Base-by-base conservation (phyloP, 92 coral and sea anemone species). In the Meandrina meandrites region DNA sequence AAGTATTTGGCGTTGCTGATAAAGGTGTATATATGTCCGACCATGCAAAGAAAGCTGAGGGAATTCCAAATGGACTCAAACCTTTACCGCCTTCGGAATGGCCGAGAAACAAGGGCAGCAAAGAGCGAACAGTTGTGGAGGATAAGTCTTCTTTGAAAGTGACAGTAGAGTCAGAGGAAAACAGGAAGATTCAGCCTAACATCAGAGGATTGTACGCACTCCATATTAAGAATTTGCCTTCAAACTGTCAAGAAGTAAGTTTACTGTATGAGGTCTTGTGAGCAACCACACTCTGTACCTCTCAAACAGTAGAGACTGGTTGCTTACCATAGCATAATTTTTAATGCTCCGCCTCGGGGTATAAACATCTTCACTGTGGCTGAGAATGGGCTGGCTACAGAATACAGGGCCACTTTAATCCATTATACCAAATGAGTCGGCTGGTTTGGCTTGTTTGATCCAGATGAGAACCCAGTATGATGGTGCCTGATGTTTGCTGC, bases 11-110 rank as follows among this genome's bases (percentile, higher is more conserved):
- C 9, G 94, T 93, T 0, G 85, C 83, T 6, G 93, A 90, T 12
- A 86, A 93, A 40, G 92, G 89, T 1, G 89, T 90, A n/a, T 96
- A 58, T 84, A 82, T 94, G 86, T 95, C 98, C 0, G 82, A 83
- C 19, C 99, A 96, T 78, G 99, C 99, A 8, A 88, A 89, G 53
- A 96, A 96, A 83, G 95, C 93, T 2, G 90, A 86, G 36, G 82
- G 88, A 10, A 90, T 88, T 4, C 89, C 95, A 53, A 88, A 35
- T 21, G 45, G 80, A 1, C 88, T 90, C 10, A 78, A 79, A 13
- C 88, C 94, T 2, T 87, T 91, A 16, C 93, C 89, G 0, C 95
- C 95, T n/a, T 89, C 94, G 15, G 87, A 91, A 69, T 91, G 92
- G 94, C 84, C 95, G 17, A 27, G 82, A 30, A 80, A 78, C 72